Evolutionary conservation across 2,888 invertebrate species (phyloP), one percentile per base, ranked within the genome.

Genomic region (Microdon myrmicae): DNA sequence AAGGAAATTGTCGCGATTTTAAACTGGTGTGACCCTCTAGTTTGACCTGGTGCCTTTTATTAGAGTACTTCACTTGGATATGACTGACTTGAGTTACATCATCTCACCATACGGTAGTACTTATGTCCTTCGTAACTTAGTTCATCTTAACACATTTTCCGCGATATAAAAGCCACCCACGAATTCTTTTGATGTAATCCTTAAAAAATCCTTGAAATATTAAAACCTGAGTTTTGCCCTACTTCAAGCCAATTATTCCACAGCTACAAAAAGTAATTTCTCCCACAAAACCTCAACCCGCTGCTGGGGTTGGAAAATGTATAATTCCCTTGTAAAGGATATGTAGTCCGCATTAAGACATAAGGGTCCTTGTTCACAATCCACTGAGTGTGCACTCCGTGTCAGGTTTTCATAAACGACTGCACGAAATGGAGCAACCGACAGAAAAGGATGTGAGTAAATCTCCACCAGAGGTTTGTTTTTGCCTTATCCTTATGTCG

Each of bases 381-480:
- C 34, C 28, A 31, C 23, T 49, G 49, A 56, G 49, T 48, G 43
- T 49, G 51, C 41, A 47, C 58, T 58, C 47, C 22, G 41, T 29
- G 43, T 39, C 28, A 29, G 38, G 48, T 61, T 12, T 34, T 19
- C 43, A 49, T 49, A 3, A 23, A 32, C 20, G 19, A 48, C 23
- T 16, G 9, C n/a, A n/a, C n/a, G n/a, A n/a, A n/a, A 26, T 17
- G 5, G 16, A 26, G 23, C 12, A 25, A 13, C 14, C 23, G 22
- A 44, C 7, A 38, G 32, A 22, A 14, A 47, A 32, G 17, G 31
- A 43, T 32, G 51, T 47, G 51, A 31, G 58, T 51, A 58, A 51
- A 39, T 56, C 49, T 56, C 56, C 47, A 56, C 51, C 47, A 47
- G 34, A 41, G 29, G 45, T 56, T 58, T 64, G 47, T 60, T 60